phyloP scores from a whole-genome alignment of 2,113 vertebrate species.

The Parus major region DNA sequence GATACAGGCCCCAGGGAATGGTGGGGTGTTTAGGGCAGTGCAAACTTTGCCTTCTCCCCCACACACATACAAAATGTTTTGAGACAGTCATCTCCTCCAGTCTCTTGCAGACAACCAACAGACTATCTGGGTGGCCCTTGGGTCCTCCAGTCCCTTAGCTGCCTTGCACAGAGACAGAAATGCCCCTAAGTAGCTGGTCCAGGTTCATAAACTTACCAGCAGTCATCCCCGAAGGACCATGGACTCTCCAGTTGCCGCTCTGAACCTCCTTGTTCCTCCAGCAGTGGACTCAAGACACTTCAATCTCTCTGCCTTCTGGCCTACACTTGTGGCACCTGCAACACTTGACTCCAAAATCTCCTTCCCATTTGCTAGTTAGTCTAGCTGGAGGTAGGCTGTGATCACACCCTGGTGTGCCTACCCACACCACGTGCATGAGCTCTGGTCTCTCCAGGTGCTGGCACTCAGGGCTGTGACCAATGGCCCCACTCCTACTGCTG shows the following conservation, averaged over 20 bases:
- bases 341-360: background rate
- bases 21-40: background rate
- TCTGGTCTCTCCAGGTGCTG: background rate
- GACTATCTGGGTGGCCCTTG: background rate
- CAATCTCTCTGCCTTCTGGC: background rate
- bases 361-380: background rate
- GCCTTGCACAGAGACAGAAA: background rate
- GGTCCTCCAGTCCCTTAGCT: background rate
- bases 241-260: background rate
- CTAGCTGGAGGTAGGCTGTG: background rate
- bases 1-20: rapidly evolving
- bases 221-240: background rate
- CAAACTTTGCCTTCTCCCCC: no score
- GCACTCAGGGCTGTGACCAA: background rate
- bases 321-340: background rate
- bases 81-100: background rate
- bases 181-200: background rate
- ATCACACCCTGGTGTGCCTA: background rate
- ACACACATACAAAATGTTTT: background rate
- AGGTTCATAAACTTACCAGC: background rate
- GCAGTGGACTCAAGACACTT: background rate
- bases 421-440: background rate
- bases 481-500: rapidly evolving
- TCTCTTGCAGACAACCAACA: background rate
- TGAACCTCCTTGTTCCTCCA: background rate